Conservation (phyloP, 2,113 vertebrate species). For the Nycticryphes semicollaris region DNA sequence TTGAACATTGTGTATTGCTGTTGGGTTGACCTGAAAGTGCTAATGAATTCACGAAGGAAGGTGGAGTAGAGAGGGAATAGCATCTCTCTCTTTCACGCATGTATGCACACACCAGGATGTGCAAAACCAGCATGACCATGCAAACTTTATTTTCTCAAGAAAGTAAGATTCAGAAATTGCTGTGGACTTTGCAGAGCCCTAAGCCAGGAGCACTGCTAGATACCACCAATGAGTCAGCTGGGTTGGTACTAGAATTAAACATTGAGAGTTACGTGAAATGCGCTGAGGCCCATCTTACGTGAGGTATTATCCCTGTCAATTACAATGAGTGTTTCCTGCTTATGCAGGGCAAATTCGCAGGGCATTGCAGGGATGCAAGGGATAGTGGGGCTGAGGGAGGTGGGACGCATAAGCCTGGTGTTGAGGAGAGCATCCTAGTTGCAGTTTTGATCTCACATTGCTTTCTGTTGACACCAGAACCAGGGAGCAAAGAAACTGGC, state of each 20-base stretch:
- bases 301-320: neutral
- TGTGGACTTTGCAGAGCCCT: neutral
- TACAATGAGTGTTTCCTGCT: neutral
- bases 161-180: neutral
- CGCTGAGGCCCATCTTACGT: rapidly evolving
- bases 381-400: neutral
- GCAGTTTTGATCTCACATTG: neutral
- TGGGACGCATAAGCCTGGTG: neutral
- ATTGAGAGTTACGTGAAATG: neutral
- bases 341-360: neutral
- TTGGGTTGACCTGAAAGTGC: neutral
- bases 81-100: neutral
- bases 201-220: neutral
- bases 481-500: neutral
- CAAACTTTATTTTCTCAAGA: neutral
- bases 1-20: neutral
- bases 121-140: neutral
- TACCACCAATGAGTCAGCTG: neutral
- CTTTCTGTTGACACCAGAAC: neutral
- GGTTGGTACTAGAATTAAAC: neutral
- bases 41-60: neutral
- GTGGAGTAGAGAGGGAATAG: neutral
- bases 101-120: neutral
- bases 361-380: neutral
- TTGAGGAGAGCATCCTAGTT: neutral